Base-by-base conservation (phyloP, 2,797 vertebrate genomes). In the Notoglanidium macrostoma region DNA sequence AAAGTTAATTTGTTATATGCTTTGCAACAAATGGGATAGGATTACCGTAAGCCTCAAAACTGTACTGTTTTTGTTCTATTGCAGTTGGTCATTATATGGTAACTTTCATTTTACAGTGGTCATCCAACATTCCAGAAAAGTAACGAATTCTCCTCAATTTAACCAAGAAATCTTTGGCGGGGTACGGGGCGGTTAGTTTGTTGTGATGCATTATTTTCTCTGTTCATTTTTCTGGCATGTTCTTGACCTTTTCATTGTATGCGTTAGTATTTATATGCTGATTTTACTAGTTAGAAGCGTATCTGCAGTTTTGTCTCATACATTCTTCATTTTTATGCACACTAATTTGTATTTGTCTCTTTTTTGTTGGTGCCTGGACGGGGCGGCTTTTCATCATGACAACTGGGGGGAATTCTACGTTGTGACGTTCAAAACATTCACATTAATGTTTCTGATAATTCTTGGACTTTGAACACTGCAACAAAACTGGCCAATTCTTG, bases 261-360 rank as follows among this genome's bases (percentile, higher is more conserved):
- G 32, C 40, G 5, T n/a, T 65, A 46, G 29, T 82, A 15, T 68
- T 51, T 68, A 23, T 83, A 7, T 78, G 29, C 5, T 40, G 0
- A 40, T 54, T 79, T 70, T 51, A 61, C 35, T 7, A 63, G 19
- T 46, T 77, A 26, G 19, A 80, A 9, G 14, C 74, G 7, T 87
- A 76, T 70, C 19, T 87, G 46, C 61, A 68, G 17, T 73, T 77
- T 84, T 88, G 55, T 73, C n/a, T 59, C 72, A 51, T 57, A 17
- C 68, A 55, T 79, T 67, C 84, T 76, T 89, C 6, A 6, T 88
- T 76, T 54, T 49, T 80, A 73, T 85, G 85, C 77, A 81, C 92
- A 97, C 96, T 97, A 97, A 98, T 96, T 91, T 93, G 96, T 94
- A 94, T 95, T 94, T 97, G 97, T 98, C 95, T 97, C 96, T 94